A percentile compares a stretch with the other conserved stretches of the same genome.
Conservation (phyloP, 2,797 vertebrate genomes). For the Schizothorax lantsangensis region DNA sequence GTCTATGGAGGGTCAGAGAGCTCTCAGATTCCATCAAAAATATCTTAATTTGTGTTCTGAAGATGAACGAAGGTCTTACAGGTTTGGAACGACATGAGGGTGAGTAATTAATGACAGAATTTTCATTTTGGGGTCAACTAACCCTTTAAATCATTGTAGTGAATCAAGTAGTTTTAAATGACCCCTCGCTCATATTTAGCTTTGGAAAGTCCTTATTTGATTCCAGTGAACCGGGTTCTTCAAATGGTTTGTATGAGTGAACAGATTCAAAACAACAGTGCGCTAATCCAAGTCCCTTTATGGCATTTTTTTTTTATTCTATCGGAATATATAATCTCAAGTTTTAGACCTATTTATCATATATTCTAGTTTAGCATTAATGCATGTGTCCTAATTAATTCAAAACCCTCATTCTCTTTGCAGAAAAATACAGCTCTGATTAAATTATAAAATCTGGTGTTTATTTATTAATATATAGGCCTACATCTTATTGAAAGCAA, state of each 20-base stretch:
- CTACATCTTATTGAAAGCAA: not conserved
- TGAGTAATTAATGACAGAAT: too few relatives aligned
- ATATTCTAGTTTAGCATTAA: not conserved
- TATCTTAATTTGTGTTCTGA: too few relatives aligned
- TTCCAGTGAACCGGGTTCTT: not conserved
- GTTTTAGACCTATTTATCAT: not conserved
- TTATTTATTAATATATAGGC: not conserved
- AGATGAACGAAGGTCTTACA: too few relatives aligned
- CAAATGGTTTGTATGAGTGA: not conserved
- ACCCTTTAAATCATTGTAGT: not conserved
- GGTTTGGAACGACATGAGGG: too few relatives aligned
- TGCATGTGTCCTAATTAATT: not conserved
- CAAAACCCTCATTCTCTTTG: not conserved
- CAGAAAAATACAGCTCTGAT: not conserved
- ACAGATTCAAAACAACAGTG: not conserved
- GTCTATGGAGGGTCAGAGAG: too few relatives aligned
- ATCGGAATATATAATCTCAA: not conserved
- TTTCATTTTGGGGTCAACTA: too few relatives aligned
- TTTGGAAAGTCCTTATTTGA: not conserved
- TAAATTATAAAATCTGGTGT: not conserved
- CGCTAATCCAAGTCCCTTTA: not conserved
- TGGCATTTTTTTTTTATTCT: not conserved
- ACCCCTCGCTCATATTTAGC: not conserved
- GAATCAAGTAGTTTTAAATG: not conserved
- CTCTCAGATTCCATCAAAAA: too few relatives aligned